These are phyloP conservation scores for Drosophila tani DNA, from an alignment of 1,140 invertebrate species.

Conservation along the genomic window DNA sequence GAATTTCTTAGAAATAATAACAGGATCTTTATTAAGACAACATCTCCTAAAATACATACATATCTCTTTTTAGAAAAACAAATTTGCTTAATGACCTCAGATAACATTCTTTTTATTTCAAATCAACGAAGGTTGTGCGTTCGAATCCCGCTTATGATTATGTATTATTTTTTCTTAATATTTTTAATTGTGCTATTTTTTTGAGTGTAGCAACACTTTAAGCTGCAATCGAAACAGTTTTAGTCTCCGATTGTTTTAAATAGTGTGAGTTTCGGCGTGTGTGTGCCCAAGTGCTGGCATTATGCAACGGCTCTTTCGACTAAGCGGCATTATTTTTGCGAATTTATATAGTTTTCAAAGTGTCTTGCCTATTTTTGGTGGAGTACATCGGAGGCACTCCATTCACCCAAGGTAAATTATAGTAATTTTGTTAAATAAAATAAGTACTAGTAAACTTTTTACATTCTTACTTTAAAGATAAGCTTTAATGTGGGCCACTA, in stretches of 20 bases:
- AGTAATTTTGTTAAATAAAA: slow-evolving; percentile 1
- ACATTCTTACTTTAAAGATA: background rate
- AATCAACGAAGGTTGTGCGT: background rate
- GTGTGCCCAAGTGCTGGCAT: slow-evolving; percentile 46
- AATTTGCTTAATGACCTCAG: too few relatives aligned
- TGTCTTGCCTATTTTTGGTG: background rate
- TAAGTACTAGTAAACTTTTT: background rate
- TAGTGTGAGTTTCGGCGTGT: slow-evolving; percentile 12
- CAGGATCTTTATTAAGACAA: too few relatives aligned
- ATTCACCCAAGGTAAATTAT: background rate
- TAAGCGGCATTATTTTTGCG: slow-evolving; percentile 61
- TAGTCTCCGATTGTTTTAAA: slow-evolving; percentile 37
- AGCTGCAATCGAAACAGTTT: slow-evolving; percentile 65
- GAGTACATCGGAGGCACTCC: background rate
- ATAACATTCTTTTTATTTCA: too few relatives aligned
- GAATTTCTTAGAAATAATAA: too few relatives aligned
- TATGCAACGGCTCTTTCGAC: slow-evolving; percentile 76
- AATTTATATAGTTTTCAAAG: slow-evolving; percentile 40
- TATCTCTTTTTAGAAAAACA: too few relatives aligned
- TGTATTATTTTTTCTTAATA: too few relatives aligned
- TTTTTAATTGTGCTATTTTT: background rate
- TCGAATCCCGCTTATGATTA: background rate
- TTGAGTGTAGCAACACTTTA: slow-evolving; percentile 17
- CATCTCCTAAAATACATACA: too few relatives aligned
- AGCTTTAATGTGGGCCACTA: background rate